Evolutionary conservation across 2,797 vertebrate genomes (phyloP).

Genomic region (Pipistrellus nathusii): DNA sequence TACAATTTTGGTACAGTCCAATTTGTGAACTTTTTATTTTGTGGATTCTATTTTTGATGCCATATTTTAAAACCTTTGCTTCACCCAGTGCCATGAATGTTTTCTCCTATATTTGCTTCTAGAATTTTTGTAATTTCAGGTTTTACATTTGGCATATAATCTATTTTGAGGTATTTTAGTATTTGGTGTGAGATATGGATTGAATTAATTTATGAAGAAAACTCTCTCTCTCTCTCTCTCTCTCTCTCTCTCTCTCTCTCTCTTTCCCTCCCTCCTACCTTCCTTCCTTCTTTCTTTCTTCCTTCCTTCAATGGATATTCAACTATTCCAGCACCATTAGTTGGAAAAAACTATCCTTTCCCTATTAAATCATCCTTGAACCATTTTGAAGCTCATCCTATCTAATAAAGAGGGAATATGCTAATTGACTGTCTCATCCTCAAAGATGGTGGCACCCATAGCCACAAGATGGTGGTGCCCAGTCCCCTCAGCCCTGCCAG

Average conservation of each 20-base stretch:
- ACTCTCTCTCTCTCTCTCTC: accelerated
- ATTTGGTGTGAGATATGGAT: background rate
- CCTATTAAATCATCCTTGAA: background rate
- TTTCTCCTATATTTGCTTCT: slow-evolving; percentile 6
- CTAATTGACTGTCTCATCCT: too few relatives aligned
- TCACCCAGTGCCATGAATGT: background rate
- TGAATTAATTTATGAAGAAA: too few relatives aligned
- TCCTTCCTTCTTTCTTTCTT: too few relatives aligned
- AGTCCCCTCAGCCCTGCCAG: too few relatives aligned
- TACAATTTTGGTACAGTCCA: background rate
- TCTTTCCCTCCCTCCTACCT: accelerated
- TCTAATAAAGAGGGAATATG: too few relatives aligned
- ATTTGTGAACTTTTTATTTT: slow-evolving; percentile 6
- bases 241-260: background rate
- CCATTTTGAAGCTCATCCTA: background rate
- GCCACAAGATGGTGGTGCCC: too few relatives aligned
- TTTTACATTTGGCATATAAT: background rate
- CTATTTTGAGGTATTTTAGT: slow-evolving; percentile 18
- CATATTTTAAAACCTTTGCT: slow-evolving; percentile 1
- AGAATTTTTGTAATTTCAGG: background rate
- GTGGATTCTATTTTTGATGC: background rate
- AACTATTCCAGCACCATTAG: background rate
- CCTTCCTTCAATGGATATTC: background rate
- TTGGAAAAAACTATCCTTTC: background rate
- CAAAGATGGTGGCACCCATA: too few relatives aligned